Conservation (phyloP, 2,113 vertebrate genomes). For the Ptyas mucosa region DNA sequence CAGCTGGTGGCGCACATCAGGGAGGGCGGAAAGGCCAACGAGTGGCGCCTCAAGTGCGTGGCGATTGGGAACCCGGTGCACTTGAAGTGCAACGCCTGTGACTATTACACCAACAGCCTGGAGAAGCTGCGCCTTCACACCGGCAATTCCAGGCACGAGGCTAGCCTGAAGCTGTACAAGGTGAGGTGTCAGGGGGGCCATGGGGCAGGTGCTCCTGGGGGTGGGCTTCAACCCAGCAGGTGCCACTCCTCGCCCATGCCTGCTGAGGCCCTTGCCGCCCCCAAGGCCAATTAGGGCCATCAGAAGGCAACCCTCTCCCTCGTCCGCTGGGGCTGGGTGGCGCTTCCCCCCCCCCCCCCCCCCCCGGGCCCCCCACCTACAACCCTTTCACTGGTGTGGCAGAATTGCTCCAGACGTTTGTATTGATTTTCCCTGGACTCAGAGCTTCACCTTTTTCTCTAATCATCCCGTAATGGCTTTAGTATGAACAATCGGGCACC, state of each 20-base stretch:
- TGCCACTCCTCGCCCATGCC: neutral
- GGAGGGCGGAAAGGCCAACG: constrained; percentile 96
- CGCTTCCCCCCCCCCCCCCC: neutral
- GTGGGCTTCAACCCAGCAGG: neutral
- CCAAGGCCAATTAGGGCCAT: neutral
- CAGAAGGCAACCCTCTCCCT: neutral
- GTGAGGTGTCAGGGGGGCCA: constrained; percentile 67
- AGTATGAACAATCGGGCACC: constrained; percentile 99
- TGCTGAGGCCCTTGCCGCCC: neutral
- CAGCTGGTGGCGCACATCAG: constrained; percentile 98
- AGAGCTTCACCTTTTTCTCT: constrained; percentile 99
- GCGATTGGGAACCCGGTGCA: constrained; percentile 97
- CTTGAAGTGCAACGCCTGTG: constrained; percentile 96
- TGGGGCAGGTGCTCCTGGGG: neutral
- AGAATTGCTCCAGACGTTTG: constrained; percentile 96
- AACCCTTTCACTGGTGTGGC: constrained; percentile 77
- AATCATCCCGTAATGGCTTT: constrained; percentile 99
- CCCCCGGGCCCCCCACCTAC: constrained; percentile 56
- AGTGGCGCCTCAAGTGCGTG: constrained; percentile 97
- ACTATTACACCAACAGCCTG: constrained; percentile 98
- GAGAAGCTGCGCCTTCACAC: constrained; percentile 98
- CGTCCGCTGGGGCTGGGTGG: neutral
- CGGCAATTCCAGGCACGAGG: constrained; percentile 91
- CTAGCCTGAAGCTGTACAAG: constrained; percentile 98
- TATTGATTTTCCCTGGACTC: constrained; percentile 99